A percentile compares a stretch with the other conserved stretches of the same genome.
Conservation (phyloP, 2,797 vertebrate species). For the Hydrolagus colliei region DNA sequence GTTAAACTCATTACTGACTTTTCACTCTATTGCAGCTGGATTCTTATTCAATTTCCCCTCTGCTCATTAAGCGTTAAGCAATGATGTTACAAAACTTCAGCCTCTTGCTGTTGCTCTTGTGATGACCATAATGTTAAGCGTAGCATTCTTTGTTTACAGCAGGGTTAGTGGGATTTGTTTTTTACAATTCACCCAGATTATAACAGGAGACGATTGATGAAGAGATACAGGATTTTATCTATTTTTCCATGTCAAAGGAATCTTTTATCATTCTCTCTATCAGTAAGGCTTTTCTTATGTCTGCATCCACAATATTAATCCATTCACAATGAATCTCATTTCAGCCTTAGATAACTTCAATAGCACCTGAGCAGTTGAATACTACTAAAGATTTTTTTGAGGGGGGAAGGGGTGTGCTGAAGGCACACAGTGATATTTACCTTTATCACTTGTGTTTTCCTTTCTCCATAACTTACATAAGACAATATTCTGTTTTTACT, state of each 20-base stretch:
- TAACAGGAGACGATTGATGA: background rate
- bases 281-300: background rate
- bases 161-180: no score
- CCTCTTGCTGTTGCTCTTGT: no score
- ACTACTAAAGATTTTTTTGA: no score
- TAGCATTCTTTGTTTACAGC: no score
- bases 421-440: background rate
- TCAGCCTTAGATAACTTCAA: background rate
- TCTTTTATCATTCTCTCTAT: background rate
- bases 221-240: slow-evolving; percentile 3
- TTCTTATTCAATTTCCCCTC: no score
- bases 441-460: background rate
- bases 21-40: no score
- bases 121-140: no score
- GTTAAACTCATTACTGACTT: no score
- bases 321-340: slow-evolving; percentile 6
- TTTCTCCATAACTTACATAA: background rate
- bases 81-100: no score
- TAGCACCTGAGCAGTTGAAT: background rate
- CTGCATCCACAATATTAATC: slow-evolving; percentile 1
- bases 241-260: background rate
- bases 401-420: background rate
- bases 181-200: background rate
- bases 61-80: no score
- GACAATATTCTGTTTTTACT: background rate